Evolutionary conservation across 2,113 vertebrate genomes (phyloP).

Genomic region (Pontoporia blainvillei): DNA sequence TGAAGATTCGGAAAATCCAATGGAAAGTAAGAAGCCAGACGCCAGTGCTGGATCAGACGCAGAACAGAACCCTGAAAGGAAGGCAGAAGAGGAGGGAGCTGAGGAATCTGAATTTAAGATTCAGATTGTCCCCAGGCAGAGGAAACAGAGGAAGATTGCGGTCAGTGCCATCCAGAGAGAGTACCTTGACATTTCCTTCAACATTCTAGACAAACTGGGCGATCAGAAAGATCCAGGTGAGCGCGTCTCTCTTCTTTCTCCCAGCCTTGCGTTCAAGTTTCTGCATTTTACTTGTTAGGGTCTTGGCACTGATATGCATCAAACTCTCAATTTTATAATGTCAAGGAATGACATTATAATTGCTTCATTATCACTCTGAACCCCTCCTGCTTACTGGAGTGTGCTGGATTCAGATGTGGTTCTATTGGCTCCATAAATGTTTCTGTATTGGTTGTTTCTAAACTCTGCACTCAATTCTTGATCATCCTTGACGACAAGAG

Average conservation of each 20-base stretch:
- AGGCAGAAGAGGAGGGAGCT: conserved; percentile 83
- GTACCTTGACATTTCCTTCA: conserved; percentile 97
- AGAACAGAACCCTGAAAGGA: conserved; percentile 87
- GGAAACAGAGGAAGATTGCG: conserved; percentile 97
- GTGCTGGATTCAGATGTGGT: conserved; percentile 29
- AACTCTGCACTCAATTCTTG: not conserved
- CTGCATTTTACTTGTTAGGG: conserved; percentile 28
- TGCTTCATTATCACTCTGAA: not conserved
- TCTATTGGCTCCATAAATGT: conserved; percentile 29
- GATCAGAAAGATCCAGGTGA: conserved; percentile 92
- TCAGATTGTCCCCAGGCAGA: conserved; percentile 96
- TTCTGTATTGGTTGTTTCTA: conserved; percentile 34
- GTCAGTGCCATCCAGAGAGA: conserved; percentile 99
- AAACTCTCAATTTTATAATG: conserved; percentile 34
- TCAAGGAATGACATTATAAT: conserved; percentile 45
- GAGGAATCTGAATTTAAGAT: conserved; percentile 98
- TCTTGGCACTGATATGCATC: not conserved
- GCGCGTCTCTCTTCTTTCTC: conserved; percentile 67
- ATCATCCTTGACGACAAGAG: not conserved
- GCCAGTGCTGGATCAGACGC: conserved; percentile 83
- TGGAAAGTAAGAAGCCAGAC: conserved; percentile 82
- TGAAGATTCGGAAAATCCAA: conserved; percentile 85
- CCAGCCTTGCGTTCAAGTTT: not conserved
- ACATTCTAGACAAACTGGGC: conserved; percentile 92
- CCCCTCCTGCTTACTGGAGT: not conserved